Evolutionary conservation across 1,140 invertebrate species (phyloP).

Genomic region (Copidosoma floridanum): DNA sequence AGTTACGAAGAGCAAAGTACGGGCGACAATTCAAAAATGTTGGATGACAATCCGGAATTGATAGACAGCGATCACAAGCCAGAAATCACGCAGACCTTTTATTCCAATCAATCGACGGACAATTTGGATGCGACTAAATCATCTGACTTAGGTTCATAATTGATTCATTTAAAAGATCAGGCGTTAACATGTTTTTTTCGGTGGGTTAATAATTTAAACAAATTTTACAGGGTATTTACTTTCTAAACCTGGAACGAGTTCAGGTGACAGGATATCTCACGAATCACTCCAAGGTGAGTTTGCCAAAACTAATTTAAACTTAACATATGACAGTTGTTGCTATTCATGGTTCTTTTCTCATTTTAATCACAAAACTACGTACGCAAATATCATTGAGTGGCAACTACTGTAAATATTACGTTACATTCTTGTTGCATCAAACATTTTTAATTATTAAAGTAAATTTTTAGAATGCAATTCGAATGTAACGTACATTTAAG

Average conservation of each 20-base stretch:
- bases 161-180: not conserved
- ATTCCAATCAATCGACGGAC: conserved; percentile 49
- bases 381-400: too few species aligned
- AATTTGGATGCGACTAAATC: conserved; percentile 47
- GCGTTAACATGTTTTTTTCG: not conserved
- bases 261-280: conserved; percentile 51
- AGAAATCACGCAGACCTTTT: conserved; percentile 54
- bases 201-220: not conserved
- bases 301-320: not conserved
- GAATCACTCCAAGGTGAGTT: conserved; percentile 56
- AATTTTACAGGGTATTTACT: conserved; percentile 51
- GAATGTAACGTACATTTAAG: not conserved
- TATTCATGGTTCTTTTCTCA: not conserved
- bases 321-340: conserved; percentile 3
- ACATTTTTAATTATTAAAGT: too few species aligned
- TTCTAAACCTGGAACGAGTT: conserved; percentile 53
- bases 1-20: conserved; percentile 54
- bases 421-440: conserved; percentile 17
- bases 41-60: conserved; percentile 44
- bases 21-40: conserved; percentile 46
- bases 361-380: not conserved
- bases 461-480: conserved; percentile 11
- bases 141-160: conserved; percentile 46
- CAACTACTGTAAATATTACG: conserved; percentile 10
- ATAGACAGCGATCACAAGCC: conserved; percentile 50